Evolutionary conservation across 2,888 invertebrate genomes (phyloP).

Genomic region (Platerodrilus igneus): DNA sequence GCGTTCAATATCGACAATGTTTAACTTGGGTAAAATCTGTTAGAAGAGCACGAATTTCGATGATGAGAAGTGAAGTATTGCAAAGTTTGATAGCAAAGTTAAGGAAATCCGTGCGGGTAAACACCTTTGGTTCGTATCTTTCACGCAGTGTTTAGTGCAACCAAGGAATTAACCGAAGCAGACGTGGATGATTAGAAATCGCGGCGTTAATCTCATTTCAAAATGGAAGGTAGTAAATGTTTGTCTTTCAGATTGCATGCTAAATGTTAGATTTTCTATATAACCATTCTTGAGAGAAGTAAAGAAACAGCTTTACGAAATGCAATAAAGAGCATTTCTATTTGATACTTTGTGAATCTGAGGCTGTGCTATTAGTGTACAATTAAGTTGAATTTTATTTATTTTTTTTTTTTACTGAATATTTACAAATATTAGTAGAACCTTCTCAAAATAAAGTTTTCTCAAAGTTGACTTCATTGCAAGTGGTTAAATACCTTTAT

Average conservation of each 20-base stretch:
- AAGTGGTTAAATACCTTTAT: no score
- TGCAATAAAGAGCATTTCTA: no score
- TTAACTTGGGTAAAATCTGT: constrained; percentile 17
- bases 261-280: constrained; percentile 9
- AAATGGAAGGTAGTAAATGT: constrained; percentile 23
- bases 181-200: constrained; percentile 33
- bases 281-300: neutral
- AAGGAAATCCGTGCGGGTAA: constrained; percentile 45
- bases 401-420: neutral
- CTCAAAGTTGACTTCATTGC: no score
- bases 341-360: neutral
- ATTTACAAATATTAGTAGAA: no score
- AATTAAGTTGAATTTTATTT: no score
- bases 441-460: no score
- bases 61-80: constrained; percentile 42
- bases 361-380: neutral
- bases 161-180: constrained; percentile 41
- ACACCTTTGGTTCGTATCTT: constrained; percentile 45
- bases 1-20: constrained; percentile 17
- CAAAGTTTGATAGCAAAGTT: constrained; percentile 44
- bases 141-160: constrained; percentile 45
- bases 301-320: no score
- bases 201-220: constrained; percentile 23
- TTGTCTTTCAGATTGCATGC: constrained; percentile 19
- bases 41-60: constrained; percentile 23